A percentile compares a stretch with the other conserved stretches of the same genome.
These are phyloP conservation scores for Varecia variegata DNA, from an alignment of 2,797 vertebrate species.

Conservation along the genomic window DNA sequence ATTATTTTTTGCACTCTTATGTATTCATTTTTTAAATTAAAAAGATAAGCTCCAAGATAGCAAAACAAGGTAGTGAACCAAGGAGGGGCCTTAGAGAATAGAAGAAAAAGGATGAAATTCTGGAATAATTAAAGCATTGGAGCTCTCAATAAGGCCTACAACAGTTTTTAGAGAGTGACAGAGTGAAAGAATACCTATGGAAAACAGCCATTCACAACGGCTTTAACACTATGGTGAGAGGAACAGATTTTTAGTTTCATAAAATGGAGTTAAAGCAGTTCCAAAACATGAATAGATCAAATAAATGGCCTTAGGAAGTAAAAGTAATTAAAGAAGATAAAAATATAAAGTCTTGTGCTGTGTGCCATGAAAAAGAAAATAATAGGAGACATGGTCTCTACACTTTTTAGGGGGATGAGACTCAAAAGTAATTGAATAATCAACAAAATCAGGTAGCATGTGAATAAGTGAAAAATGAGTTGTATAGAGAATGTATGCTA, in stretches of 20 bases:
- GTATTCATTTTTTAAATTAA: neutral
- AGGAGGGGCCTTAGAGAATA: neutral
- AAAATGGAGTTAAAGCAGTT: neutral
- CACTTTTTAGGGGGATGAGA: neutral
- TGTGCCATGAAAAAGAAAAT: slow-evolving; percentile 5
- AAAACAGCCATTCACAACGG: neutral
- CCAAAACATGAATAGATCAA: slow-evolving; percentile 1
- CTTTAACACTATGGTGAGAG: neutral
- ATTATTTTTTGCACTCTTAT: neutral
- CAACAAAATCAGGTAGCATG: neutral
- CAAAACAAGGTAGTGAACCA: neutral
- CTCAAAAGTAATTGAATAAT: neutral
- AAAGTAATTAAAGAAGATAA: neutral
- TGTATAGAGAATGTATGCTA: neutral
- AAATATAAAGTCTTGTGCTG: neutral
- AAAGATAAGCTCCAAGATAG: neutral
- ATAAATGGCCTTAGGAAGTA: slow-evolving; percentile 12
- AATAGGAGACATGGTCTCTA: neutral
- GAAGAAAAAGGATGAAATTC: neutral
- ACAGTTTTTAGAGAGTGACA: neutral
- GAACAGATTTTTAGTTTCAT: neutral
- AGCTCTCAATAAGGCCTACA: neutral
- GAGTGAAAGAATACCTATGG: neutral
- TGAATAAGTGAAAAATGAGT: neutral
- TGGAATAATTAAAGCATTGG: neutral